Conservation (phyloP, 1,140 invertebrate species). For the Halesus radiatus region DNA sequence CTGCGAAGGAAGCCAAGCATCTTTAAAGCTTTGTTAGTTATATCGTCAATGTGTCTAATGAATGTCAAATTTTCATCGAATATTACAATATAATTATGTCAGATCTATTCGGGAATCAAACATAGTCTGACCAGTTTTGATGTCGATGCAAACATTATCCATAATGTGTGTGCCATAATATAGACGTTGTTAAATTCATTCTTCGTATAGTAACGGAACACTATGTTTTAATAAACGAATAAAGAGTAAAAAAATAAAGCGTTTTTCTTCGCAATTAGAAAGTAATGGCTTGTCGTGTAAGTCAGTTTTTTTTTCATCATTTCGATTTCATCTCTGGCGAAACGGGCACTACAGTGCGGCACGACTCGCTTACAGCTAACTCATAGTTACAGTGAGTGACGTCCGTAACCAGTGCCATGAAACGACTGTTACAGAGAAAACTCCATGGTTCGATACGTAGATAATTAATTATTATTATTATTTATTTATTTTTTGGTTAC, state of each 20-base stretch:
- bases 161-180: too few species aligned
- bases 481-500: too few species aligned
- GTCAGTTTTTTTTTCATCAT: conserved; percentile 17
- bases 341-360: background rate
- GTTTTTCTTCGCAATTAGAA: conserved; percentile 17
- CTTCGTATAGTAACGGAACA: background rate
- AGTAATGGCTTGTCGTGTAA: conserved; percentile 2
- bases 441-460: background rate
- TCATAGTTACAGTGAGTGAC: background rate
- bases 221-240: background rate
- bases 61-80: too few species aligned
- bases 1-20: too few species aligned
- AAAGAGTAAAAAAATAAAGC: conserved; percentile 4
- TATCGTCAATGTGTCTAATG: too few species aligned
- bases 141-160: too few species aligned
- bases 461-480: background rate
- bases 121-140: too few species aligned
- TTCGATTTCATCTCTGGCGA: conserved; percentile 34
- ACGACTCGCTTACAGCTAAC: background rate
- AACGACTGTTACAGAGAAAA: background rate
- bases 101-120: too few species aligned
- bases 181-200: background rate
- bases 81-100: too few species aligned
- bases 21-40: too few species aligned
- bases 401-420: background rate